Evolutionary conservation across 2,113 vertebrate genomes (phyloP).

Genomic region (Mystacornis crossleyi): DNA sequence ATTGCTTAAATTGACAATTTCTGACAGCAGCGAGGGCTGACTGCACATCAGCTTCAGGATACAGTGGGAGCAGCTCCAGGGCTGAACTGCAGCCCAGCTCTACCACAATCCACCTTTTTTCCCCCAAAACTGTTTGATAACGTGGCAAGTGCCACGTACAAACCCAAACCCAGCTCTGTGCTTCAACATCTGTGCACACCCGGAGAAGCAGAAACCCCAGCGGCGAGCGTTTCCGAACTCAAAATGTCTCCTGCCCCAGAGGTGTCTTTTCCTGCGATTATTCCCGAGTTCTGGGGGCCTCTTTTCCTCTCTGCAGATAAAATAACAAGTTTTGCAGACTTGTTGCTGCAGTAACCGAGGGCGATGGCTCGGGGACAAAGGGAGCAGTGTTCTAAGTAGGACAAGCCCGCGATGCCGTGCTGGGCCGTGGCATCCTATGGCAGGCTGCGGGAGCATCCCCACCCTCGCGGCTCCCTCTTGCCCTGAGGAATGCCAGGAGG

Average conservation of each 20-base stretch:
- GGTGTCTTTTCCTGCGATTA: not conserved
- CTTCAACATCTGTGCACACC: accelerated
- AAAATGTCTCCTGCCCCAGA: not conserved
- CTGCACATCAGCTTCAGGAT: accelerated
- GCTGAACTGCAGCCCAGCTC: not conserved
- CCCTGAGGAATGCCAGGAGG: not conserved
- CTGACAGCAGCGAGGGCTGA: not conserved
- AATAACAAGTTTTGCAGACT: conserved; percentile 35
- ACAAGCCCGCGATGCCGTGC: not conserved
- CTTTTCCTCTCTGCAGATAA: conserved; percentile 10
- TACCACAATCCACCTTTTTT: accelerated
- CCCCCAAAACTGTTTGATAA: not conserved
- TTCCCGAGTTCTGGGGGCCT: not conserved
- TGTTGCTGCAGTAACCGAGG: conserved; percentile 53
- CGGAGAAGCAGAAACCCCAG: not conserved
- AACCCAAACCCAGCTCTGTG: not conserved
- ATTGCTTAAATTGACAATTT: not conserved
- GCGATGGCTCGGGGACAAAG: conserved; percentile 19
- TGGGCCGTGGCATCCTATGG: not conserved
- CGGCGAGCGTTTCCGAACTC: accelerated
- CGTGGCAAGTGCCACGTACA: accelerated
- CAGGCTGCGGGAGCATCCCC: not conserved
- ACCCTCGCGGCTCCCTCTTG: not conserved
- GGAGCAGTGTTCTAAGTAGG: conserved; percentile 61
- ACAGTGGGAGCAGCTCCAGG: accelerated